Base-by-base conservation (phyloP, 2,113 vertebrate species). In the Odontesthes bonariensis region DNA sequence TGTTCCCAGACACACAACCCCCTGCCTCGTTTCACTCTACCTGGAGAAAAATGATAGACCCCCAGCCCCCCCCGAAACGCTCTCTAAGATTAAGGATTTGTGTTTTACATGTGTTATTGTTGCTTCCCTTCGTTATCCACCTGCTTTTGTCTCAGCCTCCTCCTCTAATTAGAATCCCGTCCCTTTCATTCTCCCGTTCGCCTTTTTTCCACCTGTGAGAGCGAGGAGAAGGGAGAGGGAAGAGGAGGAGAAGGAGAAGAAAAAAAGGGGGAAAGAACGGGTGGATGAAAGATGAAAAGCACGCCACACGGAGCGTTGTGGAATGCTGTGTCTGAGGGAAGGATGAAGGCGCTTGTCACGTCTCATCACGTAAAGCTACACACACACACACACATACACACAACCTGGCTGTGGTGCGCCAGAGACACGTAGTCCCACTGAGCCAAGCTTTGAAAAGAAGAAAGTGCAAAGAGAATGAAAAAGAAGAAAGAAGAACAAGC, bases 291-390 rank as follows among this genome's bases (percentile, higher is more conserved):
- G 89, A 93, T 92, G 89, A 92, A 93, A 92, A 87, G 89, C 59
- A 60, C 75, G 76, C 82, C 86, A 84, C 85, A 86, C 78, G 57
- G 81, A 88, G 88, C 84, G 86, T 73, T 87, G 88, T 84, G 88
- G 88, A 92, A 91, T 87, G 88, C 54, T 76, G 70, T 77, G 88
- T 93, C 92, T 91, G 87, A 91, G 88, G 91, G 87, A 86, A 92
- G 89, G 91, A 92, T 91, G 92, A 92, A 91, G 90, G 92, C 79
- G 85, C 88, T 91, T 93, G 91, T 93, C 91, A 93, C 90, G 83
- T 91, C 89, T 92, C 90, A 92, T 92, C 86, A 86, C 89, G 79
- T 86, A 84, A 74, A 71, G 22, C 53, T 64, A 66, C 79, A 73
- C 81, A 61, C 71, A 47, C 54, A 40, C 66, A 65, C 74, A 54